These are phyloP conservation scores for Kradibia gibbosae DNA, from an alignment of 1,140 invertebrate species.

Conservation along the genomic window DNA sequence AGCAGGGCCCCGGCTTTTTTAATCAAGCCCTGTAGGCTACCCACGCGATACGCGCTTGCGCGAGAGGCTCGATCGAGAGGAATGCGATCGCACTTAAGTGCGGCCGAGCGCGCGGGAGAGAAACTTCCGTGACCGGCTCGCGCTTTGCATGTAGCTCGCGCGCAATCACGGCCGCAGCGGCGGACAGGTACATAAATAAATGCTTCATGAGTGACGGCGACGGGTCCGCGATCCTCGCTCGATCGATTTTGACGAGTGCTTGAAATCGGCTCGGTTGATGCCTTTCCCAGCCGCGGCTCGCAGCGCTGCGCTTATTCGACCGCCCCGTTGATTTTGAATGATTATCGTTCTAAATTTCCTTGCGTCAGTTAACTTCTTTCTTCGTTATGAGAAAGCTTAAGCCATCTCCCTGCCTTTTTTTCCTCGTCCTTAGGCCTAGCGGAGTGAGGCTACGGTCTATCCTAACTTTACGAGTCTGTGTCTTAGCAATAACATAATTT, in stretches of 20 bases:
- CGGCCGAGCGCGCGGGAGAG: not conserved
- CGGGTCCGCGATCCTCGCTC: not conserved
- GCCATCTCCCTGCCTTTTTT: not conserved
- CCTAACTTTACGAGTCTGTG: constrained; percentile 32
- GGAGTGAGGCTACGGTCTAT: not conserved
- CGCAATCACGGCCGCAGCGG: too few species aligned
- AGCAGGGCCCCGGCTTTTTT: not conserved
- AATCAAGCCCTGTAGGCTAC: constrained; percentile 8
- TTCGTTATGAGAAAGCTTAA: constrained; percentile 32
- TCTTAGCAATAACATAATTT: constrained; percentile 45
- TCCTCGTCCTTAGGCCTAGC: not conserved
- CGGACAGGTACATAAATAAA: constrained; percentile 6
- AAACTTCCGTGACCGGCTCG: not conserved
- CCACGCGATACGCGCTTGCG: not conserved
- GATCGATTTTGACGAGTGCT: constrained; percentile 44
- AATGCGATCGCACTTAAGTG: not conserved
- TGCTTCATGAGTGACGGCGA: constrained; percentile 21
- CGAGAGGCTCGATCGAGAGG: not conserved
- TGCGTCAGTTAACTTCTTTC: not conserved
- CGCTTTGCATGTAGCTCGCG: not conserved
- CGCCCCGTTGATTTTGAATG: constrained; percentile 35
- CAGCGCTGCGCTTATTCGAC: not conserved
- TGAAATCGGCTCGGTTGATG: not conserved
- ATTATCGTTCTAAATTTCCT: constrained; percentile 44
- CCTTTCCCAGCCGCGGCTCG: not conserved